phyloP scores from a whole-genome alignment of 2,888 invertebrate species.

The Barypeithes pellucidus region DNA sequence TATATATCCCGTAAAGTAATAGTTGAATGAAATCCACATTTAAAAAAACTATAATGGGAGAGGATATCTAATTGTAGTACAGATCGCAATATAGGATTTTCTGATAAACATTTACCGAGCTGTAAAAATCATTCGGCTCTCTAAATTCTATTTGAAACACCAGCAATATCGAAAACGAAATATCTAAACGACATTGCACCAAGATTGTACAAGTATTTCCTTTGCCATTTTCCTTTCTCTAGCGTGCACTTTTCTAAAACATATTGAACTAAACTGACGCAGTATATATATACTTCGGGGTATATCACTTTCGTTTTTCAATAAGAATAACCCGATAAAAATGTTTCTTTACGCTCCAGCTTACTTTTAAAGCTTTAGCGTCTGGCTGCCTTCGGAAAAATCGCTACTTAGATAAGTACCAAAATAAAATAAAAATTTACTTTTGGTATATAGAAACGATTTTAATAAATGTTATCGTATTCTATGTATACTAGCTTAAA shows the following conservation, averaged over 20 bases:
- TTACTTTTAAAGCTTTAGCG: conserved; percentile 28
- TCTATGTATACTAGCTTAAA: not conserved
- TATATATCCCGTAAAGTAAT: no score
- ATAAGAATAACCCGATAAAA: conserved; percentile 45
- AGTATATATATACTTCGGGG: conserved; percentile 14
- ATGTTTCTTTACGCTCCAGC: conserved; percentile 34
- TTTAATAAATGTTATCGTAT: conserved; percentile 45
- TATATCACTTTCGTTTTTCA: conserved; percentile 45
- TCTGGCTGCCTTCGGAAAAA: conserved; percentile 44
- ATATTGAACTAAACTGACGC: conserved; percentile 27
- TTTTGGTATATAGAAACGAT: conserved; percentile 33
- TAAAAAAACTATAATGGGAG: no score
- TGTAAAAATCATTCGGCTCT: not conserved
- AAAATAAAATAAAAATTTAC: conserved; percentile 41
- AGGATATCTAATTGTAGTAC: no score
- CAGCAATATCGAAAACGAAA: conserved; percentile 23
- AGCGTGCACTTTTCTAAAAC: conserved; percentile 34
- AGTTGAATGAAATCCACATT: no score
- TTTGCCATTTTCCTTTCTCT: conserved; percentile 26
- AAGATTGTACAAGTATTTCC: conserved; percentile 29
- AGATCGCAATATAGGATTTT: not conserved
- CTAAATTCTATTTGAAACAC: not conserved
- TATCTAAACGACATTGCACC: conserved; percentile 33
- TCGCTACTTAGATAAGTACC: conserved; percentile 48
- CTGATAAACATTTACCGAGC: not conserved